Conservation (phyloP, 2,113 vertebrate species). For the Ahaetulla prasina region DNA sequence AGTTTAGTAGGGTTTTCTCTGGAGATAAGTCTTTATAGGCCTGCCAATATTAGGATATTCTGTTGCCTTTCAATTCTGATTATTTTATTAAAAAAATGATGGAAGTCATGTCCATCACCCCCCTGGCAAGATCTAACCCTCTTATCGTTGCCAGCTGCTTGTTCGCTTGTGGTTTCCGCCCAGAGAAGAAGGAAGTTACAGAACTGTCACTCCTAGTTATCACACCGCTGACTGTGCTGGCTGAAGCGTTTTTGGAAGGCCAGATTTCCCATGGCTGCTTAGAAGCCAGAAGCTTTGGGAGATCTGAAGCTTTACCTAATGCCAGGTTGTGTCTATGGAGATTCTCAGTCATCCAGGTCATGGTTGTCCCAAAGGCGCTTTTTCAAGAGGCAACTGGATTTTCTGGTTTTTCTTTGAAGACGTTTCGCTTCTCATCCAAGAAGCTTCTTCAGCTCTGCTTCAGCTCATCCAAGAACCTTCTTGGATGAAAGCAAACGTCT, state of each 20-base stretch:
- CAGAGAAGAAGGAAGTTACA: not conserved
- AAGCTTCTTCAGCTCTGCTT: too few relatives aligned
- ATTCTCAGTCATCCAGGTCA: too few relatives aligned
- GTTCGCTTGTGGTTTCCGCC: not conserved
- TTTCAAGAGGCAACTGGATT: too few relatives aligned
- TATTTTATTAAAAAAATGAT: not conserved
- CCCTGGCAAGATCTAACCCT: not conserved
- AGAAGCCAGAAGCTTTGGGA: not conserved
- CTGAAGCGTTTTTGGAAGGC: not conserved
- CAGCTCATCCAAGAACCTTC: too few relatives aligned
- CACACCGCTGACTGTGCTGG: accelerated
- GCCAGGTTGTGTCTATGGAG: not conserved
- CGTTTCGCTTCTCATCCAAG: too few relatives aligned
- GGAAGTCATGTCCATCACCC: not conserved
- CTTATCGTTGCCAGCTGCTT: not conserved
- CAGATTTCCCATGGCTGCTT: not conserved
- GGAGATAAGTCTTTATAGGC: not conserved
- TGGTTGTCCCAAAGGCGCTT: too few relatives aligned
- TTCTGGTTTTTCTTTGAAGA: too few relatives aligned
- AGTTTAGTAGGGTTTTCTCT: not conserved
- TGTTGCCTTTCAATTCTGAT: not conserved
- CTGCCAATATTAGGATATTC: not conserved
- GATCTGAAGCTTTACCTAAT: not conserved
- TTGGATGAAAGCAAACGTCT: too few relatives aligned
- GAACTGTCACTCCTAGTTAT: not conserved